phyloP scores from a whole-genome alignment of 92 coral and sea anemone species.

The Plumapathes pennacea region DNA sequence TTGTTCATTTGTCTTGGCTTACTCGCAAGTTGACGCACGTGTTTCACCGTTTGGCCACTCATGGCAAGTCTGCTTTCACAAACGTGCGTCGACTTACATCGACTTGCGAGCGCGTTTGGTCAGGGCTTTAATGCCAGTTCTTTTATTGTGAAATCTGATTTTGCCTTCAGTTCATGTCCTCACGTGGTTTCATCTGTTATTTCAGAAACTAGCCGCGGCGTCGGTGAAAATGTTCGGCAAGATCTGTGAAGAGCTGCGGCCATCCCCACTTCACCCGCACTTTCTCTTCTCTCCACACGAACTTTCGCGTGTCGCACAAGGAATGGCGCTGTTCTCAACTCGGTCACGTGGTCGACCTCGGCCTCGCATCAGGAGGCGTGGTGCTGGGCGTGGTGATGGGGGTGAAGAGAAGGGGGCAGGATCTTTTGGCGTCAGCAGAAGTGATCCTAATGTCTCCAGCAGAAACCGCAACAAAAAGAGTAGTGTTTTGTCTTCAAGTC shows the following conservation, averaged over 20 bases:
- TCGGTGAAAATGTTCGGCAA: constrained; percentile 62
- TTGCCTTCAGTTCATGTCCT: too few species aligned
- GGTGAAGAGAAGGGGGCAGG: constrained; percentile 4
- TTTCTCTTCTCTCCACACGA: constrained; percentile 96
- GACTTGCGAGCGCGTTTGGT: too few species aligned
- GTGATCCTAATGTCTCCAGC: constrained; percentile 1
- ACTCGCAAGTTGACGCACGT: too few species aligned
- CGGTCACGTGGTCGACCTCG: constrained; percentile 86
- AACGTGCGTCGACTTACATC: too few species aligned
- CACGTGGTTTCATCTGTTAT: too few species aligned
- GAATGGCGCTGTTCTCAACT: constrained; percentile 82
- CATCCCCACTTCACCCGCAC: constrained; percentile 88
- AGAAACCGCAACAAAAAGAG: too few species aligned
- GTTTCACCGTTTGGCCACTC: too few species aligned
- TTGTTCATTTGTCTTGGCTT: too few species aligned
- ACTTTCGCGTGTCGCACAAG: constrained; percentile 78
- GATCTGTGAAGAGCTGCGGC: constrained; percentile 79
- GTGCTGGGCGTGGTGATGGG: constrained; percentile 13
- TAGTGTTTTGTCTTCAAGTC: too few species aligned
- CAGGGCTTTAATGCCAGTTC: too few species aligned
- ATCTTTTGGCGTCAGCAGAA: background rate
- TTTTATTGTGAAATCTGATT: too few species aligned
- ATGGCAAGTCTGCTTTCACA: too few species aligned
- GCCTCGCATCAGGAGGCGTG: constrained; percentile 71
- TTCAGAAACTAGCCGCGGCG: constrained; percentile 88